Conservation (phyloP, 1,140 invertebrate species). For the Papilio polyxenes region DNA sequence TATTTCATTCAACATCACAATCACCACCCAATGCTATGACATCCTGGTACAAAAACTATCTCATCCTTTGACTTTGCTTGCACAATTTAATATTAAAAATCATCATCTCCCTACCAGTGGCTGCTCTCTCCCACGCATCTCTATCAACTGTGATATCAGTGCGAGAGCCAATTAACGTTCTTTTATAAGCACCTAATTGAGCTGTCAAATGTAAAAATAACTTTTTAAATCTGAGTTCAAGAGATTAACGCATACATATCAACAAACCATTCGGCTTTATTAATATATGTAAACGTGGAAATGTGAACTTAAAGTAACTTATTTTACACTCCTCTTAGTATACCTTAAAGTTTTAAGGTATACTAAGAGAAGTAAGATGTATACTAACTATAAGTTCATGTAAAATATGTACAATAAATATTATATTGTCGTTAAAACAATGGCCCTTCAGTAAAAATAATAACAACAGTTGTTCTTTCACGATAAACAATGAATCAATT, state of each 20-base stretch:
- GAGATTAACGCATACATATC: too few species aligned
- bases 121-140: background rate
- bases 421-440: background rate
- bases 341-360: too few species aligned
- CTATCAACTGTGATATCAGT: background rate
- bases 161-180: too few species aligned
- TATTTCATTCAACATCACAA: constrained; percentile 37
- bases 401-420: background rate
- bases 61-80: too few species aligned
- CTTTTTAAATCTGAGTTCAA: too few species aligned
- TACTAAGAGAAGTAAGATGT: too few species aligned
- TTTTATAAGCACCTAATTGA: too few species aligned
- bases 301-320: too few species aligned
- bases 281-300: too few species aligned
- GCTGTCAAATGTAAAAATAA: too few species aligned
- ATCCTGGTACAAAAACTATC: constrained; percentile 5
- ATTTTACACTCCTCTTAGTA: too few species aligned
- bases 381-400: background rate
- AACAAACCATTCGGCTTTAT: too few species aligned
- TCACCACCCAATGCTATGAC: constrained; percentile 48
- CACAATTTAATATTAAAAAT: background rate
- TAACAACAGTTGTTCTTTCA: background rate
- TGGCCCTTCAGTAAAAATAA: background rate
- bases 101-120: background rate
- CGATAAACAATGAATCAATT: background rate